Base-by-base conservation (phyloP, 53 echinoderm and acorn worm species). In the Apostichopus leukothele region DNA sequence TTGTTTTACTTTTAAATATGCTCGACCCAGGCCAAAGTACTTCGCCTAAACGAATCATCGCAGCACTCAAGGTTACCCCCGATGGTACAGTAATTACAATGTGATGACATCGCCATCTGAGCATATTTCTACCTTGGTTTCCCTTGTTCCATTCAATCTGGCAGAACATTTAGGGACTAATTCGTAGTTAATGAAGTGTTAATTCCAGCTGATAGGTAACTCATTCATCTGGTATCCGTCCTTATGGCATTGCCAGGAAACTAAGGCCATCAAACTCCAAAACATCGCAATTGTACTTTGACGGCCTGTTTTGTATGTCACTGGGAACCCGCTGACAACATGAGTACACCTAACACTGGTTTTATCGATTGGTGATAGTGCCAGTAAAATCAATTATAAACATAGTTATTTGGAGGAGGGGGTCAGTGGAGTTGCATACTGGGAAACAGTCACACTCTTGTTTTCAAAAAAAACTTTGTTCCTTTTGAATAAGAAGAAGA, bases 171-270 rank as follows among this genome's bases (percentile, higher is more conserved):
- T 81, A 59, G 81, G n/a, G 53, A 9, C 54, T 81, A 81, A 81
- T 81, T 81, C 81, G 55, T 54, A 19, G 81, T 54, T 81, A 81
- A 81, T 81, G 81, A 81, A 81, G 81, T 81, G 81, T 81, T 81
- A 11, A 55, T 81, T n/a, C 54, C 53, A 59, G 55, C 59, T 54
- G 53, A 54, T 22, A 81, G 81, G 54, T 81, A 55, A 81, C n/a
- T 81, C 81, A 55, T 59, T 81, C 55, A 81, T 50, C n/a, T 53
- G 81, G 81, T 81, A 59, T 57, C 55, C 20, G 81, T 59, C 81
- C 57, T 81, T 22, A 54, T 55, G 55, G 57, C n/a, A 81, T 54
- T 23, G 81, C 59, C 59, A 54, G 20, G 25, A 81, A 81, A 55
- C 81, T 1, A 51, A 81, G 81, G 81, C 21, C 81, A 81, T 52